phyloP scores from a whole-genome alignment of 2,113 vertebrate species.

The Forbesichthys papilliferus region DNA sequence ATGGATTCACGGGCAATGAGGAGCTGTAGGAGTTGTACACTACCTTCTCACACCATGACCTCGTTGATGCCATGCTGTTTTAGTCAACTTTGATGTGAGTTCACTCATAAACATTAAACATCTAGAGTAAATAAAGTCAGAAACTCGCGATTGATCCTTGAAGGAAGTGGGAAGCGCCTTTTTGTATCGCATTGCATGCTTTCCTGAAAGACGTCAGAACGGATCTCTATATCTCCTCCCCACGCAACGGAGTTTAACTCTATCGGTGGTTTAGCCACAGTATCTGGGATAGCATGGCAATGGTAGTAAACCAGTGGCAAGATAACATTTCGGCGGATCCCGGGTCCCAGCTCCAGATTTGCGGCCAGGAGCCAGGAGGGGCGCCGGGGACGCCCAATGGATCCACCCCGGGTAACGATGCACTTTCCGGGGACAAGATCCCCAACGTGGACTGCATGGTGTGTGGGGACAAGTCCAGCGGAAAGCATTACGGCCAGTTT shows the following conservation, averaged over 20 bases:
- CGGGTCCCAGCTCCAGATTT: constrained; percentile 80
- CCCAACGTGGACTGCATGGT: constrained; percentile 86
- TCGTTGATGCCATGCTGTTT: constrained; percentile 50
- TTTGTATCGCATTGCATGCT: constrained; percentile 27
- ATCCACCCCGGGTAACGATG: constrained; percentile 79
- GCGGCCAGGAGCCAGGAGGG: constrained; percentile 79
- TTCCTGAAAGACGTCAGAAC: constrained; percentile 51
- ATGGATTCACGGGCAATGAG: constrained; percentile 59
- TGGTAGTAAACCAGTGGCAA: constrained; percentile 86
- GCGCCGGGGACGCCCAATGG: constrained; percentile 79
- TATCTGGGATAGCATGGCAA: constrained; percentile 81
- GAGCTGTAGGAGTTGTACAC: constrained; percentile 50
- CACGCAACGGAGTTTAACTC: constrained; percentile 47
- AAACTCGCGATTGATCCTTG: constrained; percentile 27
- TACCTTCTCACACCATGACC: constrained; percentile 40
- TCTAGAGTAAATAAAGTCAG: background rate
- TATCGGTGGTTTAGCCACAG: constrained; percentile 61
- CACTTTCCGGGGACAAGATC: constrained; percentile 80
- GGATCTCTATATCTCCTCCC: constrained; percentile 55
- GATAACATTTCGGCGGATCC: constrained; percentile 83
- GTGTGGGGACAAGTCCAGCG: constrained; percentile 87
- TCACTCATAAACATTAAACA: background rate
- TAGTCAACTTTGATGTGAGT: constrained; percentile 54
- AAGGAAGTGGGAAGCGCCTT: constrained; percentile 54
- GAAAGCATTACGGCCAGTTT: constrained; percentile 87